Percentiles rank a stretch among this genome's conserved stretches.
phyloP scores from a whole-genome alignment of 2,797 vertebrate species.

The Poliocrania exsul region DNA sequence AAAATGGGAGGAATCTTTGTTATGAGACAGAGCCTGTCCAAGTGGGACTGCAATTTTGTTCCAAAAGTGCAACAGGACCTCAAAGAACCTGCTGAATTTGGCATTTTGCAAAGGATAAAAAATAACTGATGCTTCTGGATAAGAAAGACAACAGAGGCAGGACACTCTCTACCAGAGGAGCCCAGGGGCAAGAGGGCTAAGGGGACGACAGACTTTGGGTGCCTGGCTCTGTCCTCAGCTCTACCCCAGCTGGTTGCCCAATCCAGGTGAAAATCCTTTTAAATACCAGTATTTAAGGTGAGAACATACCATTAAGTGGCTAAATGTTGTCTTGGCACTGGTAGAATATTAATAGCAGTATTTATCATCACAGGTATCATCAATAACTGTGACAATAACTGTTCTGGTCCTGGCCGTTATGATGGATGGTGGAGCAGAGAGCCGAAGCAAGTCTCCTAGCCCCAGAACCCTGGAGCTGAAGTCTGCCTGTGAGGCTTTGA shows the following conservation, averaged over 20 bases:
- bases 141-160: neutral
- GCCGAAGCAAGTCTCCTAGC: neutral
- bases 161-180: neutral
- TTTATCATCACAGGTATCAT: neutral
- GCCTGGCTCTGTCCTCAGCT: neutral
- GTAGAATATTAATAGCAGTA: neutral
- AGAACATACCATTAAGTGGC: neutral
- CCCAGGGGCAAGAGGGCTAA: fast-evolving
- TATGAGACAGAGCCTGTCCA: neutral
- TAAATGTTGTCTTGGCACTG: neutral
- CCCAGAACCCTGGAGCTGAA: neutral
- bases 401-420: neutral
- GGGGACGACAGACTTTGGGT: neutral
- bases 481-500: neutral
- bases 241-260: neutral
- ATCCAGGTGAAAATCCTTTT: neutral
- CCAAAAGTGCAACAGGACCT: neutral
- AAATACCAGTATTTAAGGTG: neutral
- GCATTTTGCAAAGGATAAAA: neutral
- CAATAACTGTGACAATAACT: neutral
- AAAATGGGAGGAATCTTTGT: neutral
- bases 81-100: neutral
- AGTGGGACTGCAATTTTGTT: neutral
- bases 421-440: neutral
- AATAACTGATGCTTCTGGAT: neutral